Base-by-base conservation (phyloP, 2,888 invertebrate genomes). In the Leptothorax acervorum region DNA sequence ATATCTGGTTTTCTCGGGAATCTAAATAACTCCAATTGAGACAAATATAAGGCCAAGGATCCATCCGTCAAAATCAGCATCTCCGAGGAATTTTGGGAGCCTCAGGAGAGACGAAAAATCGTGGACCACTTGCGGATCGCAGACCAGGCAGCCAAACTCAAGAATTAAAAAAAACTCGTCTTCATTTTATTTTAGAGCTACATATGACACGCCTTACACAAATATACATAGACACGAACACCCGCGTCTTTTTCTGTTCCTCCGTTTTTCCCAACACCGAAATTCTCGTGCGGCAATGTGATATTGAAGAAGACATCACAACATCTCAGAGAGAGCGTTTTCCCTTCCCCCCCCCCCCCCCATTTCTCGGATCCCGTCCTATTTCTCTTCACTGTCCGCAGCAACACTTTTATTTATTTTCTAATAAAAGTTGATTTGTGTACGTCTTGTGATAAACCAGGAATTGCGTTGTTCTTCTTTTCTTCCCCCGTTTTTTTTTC, bases 391-490 rank as follows among this genome's bases (percentile, higher is more conserved):
- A 55, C 39, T 45, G 55, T 88, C 71, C 87, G 86, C 89, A 88
- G 84, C 88, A 86, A 91, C 88, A 91, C 92, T 94, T 93, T 93
- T 93, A 94, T 94, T 94, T 94, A 94, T 94, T 94, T 92, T 94
- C 90, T 92, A 94, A 94, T 94, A 94, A 94, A 94, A 92, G 91
- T 89, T 91, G 88, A 91, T 90, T 92, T 65, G 60, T 91, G 89
- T 91, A 92, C 91, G 91, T 93, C 92, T 94, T 94, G 93, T 93
- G 94, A 94, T 93, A 94, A 92, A 92, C 83, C 70, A 18, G n/a
- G n/a, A 79, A 70, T 53, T 66, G 6, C 3, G 42, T 48, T 53
- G 53, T 78, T 45, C 12, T 28, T 12, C 31, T 73, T 51, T 31
- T 2, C 23, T 9, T 1, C 18, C 11, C 42, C 1, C 28, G 4